A percentile compares a stretch with the other conserved stretches of the same genome.
Conservation (phyloP, 2,797 vertebrate species). For the Bufotes viridis region DNA sequence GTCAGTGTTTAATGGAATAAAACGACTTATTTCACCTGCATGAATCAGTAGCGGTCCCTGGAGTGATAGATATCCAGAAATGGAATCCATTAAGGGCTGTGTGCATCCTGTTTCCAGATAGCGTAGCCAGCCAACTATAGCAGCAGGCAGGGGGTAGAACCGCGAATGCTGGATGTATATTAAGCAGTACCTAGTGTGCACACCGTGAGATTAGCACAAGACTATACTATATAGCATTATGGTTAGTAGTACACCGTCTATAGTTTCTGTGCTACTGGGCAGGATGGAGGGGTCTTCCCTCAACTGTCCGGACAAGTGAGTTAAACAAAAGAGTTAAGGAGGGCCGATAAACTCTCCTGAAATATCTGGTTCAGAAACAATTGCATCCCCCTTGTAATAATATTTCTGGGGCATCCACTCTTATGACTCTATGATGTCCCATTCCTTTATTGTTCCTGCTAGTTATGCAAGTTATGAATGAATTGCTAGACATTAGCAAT, state of each 20-base stretch:
- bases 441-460: too few relatives aligned
- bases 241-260: too few relatives aligned
- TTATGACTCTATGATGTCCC: too few relatives aligned
- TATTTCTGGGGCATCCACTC: too few relatives aligned
- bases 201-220: background rate
- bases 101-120: slow-evolving; percentile 17
- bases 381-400: too few relatives aligned
- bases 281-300: too few relatives aligned
- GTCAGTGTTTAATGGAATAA: slow-evolving; percentile 29
- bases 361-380: background rate
- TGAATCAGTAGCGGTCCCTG: slow-evolving; percentile 21
- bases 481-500: too few relatives aligned
- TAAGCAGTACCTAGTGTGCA: background rate
- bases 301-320: too few relatives aligned
- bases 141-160: background rate
- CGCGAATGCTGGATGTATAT: background rate
- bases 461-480: too few relatives aligned
- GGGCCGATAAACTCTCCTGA: too few relatives aligned
- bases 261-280: too few relatives aligned
- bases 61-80: slow-evolving; percentile 26
- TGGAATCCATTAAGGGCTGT: slow-evolving; percentile 42
- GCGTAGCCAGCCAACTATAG: background rate
- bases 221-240: background rate
- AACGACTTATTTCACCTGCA: slow-evolving; percentile 42
- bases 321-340: too few relatives aligned